phyloP scores from a whole-genome alignment of 2,113 vertebrate species.

The Ardeotis arabs region DNA sequence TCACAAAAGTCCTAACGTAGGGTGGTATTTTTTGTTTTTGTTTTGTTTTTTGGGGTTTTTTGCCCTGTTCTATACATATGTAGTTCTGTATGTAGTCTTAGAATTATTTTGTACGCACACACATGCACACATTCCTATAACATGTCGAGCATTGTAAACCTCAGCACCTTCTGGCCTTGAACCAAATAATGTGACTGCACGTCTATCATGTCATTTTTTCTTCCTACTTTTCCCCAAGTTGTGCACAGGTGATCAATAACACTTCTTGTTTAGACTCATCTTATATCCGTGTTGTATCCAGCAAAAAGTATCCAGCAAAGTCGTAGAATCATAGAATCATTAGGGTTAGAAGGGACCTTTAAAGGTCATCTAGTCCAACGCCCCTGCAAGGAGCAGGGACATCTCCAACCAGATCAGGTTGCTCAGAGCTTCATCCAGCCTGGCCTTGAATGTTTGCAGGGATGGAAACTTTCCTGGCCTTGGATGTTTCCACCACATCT shows the following conservation, averaged over 20 bases:
- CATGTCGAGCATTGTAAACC: background rate
- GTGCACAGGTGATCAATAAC: background rate
- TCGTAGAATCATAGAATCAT: too few relatives aligned
- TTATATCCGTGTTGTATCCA: background rate
- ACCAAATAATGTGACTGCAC: background rate
- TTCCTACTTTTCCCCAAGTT: background rate
- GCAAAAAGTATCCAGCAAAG: too few relatives aligned
- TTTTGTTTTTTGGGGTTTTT: too few relatives aligned
- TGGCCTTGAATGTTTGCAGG: too few relatives aligned
- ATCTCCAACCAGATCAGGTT: too few relatives aligned
- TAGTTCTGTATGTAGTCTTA: background rate
- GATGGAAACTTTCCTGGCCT: too few relatives aligned
- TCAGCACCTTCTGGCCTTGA: background rate
- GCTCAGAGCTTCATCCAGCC: too few relatives aligned
- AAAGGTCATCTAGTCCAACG: too few relatives aligned
- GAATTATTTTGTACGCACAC: background rate
- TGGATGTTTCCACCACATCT: too few relatives aligned
- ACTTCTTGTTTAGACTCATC: background rate
- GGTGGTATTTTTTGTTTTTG: background rate
- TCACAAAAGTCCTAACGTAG: background rate
- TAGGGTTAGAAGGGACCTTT: too few relatives aligned
- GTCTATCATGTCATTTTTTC: fast-evolving
- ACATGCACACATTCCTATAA: background rate
- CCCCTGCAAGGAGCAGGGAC: too few relatives aligned
- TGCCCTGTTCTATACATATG: background rate